phyloP scores from a whole-genome alignment of 2,888 invertebrate species.

The Drosophila infuscata region DNA sequence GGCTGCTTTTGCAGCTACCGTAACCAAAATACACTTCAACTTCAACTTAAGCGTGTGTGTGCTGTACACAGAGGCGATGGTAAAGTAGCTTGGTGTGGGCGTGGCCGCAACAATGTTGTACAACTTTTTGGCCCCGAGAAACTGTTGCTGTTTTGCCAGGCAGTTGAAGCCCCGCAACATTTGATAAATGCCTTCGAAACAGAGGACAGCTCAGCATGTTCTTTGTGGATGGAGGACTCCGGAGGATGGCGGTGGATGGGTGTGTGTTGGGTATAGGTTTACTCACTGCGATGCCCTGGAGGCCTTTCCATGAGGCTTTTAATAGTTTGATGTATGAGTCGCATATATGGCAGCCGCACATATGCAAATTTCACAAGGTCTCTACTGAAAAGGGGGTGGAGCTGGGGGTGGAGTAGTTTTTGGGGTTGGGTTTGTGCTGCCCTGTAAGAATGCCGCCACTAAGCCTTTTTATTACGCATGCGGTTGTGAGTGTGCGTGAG shows the following conservation, averaged over 20 bases:
- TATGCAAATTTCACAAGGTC: constrained; percentile 71
- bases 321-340: constrained; percentile 79
- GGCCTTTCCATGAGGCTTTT: constrained; percentile 73
- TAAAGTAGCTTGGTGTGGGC: constrained; percentile 31
- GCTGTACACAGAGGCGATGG: constrained; percentile 6
- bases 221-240: not conserved
- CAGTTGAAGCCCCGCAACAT: constrained; percentile 70
- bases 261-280: not conserved
- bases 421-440: constrained; percentile 12
- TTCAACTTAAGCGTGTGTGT: constrained; percentile 49
- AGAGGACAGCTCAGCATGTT: constrained; percentile 30
- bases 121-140: constrained; percentile 64
- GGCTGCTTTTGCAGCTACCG: constrained; percentile 15
- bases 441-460: constrained; percentile 51
- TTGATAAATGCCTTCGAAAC: constrained; percentile 75
- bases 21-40: constrained; percentile 69
- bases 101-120: constrained; percentile 63
- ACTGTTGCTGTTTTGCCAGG: constrained; percentile 74
- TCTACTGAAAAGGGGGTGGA: not conserved
- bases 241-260: not conserved
- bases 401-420: not conserved
- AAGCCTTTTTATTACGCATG: constrained; percentile 61
- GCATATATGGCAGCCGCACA: constrained; percentile 53
- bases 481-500: constrained; percentile 11
- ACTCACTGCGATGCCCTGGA: constrained; percentile 52